Percentiles rank a stretch among this genome's conserved stretches.
These are phyloP conservation scores for Gymnocypris eckloni DNA, from an alignment of 2,797 vertebrate genomes.

Conservation along the genomic window DNA sequence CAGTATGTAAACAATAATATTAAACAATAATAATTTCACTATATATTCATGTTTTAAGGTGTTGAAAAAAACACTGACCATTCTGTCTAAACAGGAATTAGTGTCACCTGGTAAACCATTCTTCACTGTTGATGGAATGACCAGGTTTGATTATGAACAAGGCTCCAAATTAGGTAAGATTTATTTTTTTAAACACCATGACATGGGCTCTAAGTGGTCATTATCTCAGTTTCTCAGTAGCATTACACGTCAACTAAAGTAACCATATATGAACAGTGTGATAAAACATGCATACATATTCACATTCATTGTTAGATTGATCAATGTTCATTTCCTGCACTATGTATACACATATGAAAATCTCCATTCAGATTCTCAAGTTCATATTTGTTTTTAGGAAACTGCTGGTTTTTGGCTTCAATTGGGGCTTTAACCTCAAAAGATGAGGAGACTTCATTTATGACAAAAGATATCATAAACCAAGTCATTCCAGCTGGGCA, in stretches of 20 bases:
- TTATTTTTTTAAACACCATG: background rate
- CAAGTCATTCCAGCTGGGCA: constrained; percentile 69
- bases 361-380: background rate
- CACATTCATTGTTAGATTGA: background rate
- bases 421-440: constrained; percentile 68
- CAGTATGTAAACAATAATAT: background rate
- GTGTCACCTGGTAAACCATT: constrained; percentile 12
- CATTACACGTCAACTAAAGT: background rate
- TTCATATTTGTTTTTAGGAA: constrained; percentile 59
- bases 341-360: too few relatives aligned
- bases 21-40: background rate
- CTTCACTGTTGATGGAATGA: constrained; percentile 62
- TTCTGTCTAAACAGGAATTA: constrained; percentile 39
- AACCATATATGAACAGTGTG: too few relatives aligned
- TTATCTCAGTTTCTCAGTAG: background rate
- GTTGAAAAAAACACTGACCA: background rate
- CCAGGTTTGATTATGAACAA: constrained; percentile 73
- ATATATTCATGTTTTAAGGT: background rate
- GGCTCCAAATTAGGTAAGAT: constrained; percentile 65
- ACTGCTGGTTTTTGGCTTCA: constrained; percentile 78
- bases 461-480: constrained; percentile 56
- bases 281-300: background rate
- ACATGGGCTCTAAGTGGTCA: background rate
- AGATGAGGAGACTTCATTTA: constrained; percentile 13
- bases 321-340: background rate